Conservation (phyloP, 2,113 vertebrate species). For the Tachycineta bicolor region DNA sequence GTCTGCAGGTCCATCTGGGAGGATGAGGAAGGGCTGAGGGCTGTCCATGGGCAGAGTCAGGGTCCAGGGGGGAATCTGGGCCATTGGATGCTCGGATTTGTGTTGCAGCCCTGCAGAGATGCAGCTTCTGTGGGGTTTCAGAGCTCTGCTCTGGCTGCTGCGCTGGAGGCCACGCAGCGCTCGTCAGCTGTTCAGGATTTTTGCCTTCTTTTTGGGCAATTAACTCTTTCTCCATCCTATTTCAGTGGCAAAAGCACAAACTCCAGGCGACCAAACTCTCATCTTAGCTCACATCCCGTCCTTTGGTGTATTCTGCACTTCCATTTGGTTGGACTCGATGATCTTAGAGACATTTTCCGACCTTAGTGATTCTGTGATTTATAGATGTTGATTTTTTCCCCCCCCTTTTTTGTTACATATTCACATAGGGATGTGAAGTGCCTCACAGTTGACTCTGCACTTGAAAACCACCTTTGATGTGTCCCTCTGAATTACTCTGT, state of each 20-base stretch:
- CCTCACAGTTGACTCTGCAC: not conserved
- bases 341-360: not conserved
- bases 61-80: not conserved
- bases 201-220: not conserved
- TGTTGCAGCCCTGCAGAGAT: not conserved
- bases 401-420: not conserved
- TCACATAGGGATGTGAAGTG: not conserved
- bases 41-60: not conserved
- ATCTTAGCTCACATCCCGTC: not conserved
- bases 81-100: fast-evolving
- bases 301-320: not conserved
- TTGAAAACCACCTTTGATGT: not conserved
- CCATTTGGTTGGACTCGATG: not conserved
- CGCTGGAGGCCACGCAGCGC: fast-evolving
- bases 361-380: not conserved
- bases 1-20: not conserved
- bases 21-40: not conserved
- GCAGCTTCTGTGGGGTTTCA: not conserved
- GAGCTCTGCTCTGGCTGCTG: not conserved
- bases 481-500: not conserved
- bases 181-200: not conserved
- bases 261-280: not conserved
- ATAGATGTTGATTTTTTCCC: not conserved
- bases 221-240: not conserved
- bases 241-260: not conserved